Conservation (phyloP, 2,888 invertebrate species). For the Seira sanloemensis region DNA sequence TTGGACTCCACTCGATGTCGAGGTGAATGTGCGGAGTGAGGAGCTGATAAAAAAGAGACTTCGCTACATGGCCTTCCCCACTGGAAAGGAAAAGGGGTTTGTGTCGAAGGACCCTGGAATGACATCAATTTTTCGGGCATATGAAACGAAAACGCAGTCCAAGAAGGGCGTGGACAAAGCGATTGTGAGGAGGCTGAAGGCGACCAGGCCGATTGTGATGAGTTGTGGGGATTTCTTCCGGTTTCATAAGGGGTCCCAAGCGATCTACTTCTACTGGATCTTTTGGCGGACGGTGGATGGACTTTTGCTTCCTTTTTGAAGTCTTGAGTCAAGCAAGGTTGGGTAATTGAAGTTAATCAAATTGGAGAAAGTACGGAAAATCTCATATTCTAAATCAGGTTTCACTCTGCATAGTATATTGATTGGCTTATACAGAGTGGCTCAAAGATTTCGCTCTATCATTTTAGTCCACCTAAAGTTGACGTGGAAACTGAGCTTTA, state of each 20-base stretch:
- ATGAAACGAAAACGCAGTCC: neutral
- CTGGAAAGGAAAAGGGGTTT: no score
- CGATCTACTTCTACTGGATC: conserved; percentile 1
- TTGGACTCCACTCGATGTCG: neutral
- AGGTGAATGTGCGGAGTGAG: neutral
- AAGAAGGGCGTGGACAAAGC: neutral
- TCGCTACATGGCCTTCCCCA: neutral
- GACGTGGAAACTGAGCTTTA: no score
- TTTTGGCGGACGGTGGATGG: conserved; percentile 15
- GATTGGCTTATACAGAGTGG: no score
- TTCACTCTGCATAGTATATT: no score
- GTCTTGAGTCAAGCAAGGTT: no score
- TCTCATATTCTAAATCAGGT: no score
- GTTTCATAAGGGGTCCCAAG: neutral
- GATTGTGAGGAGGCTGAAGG: neutral
- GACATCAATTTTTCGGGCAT: neutral
- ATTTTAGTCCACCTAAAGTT: no score
- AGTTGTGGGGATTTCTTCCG: neutral
- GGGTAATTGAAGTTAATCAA: no score
- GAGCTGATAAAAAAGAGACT: neutral
- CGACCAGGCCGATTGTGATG: neutral
- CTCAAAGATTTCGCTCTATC: no score
- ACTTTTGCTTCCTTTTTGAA: neutral
- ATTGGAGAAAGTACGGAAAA: no score
- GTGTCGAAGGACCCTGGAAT: neutral